Evolutionary conservation across 2,113 vertebrate species (phyloP).

Genomic region (Perca flavescens): DNA sequence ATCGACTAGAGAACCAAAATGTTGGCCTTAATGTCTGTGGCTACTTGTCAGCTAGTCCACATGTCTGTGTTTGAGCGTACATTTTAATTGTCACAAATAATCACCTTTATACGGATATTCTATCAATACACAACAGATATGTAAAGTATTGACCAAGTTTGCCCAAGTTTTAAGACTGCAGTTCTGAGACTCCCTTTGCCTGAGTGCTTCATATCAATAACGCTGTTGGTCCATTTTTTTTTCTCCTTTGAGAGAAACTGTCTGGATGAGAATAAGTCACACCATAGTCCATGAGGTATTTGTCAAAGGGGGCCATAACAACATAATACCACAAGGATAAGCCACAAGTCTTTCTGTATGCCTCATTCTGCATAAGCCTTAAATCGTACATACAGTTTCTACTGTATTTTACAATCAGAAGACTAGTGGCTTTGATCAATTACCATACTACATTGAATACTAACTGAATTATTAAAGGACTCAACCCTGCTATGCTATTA

Average conservation of each 20-base stretch:
- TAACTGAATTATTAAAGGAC: constrained; percentile 25
- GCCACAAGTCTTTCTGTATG: constrained; percentile 1
- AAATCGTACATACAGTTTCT: constrained; percentile 1
- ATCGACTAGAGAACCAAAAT: not conserved
- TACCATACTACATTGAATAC: not conserved
- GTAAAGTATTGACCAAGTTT: not conserved
- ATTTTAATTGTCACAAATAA: not conserved
- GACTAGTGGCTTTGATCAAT: constrained; percentile 8
- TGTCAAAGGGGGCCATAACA: not conserved
- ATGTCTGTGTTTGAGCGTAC: not conserved
- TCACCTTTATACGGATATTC: not conserved
- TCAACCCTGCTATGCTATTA: not conserved
- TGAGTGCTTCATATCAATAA: constrained; percentile 8
- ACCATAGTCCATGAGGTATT: not conserved
- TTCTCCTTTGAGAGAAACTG: not conserved
- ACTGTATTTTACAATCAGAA: constrained; percentile 11
- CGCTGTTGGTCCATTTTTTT: not conserved
- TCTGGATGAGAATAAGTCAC: not conserved
- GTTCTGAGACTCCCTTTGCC: not conserved
- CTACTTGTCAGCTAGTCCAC: too few relatives aligned
- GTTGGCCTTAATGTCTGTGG: not conserved
- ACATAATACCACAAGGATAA: constrained; percentile 28
- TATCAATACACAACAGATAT: not conserved
- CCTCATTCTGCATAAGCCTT: not conserved
- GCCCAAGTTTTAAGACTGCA: not conserved